These are phyloP conservation scores for Euplagia quadripunctaria DNA, from an alignment of 2,888 invertebrate genomes.

Conservation along the genomic window DNA sequence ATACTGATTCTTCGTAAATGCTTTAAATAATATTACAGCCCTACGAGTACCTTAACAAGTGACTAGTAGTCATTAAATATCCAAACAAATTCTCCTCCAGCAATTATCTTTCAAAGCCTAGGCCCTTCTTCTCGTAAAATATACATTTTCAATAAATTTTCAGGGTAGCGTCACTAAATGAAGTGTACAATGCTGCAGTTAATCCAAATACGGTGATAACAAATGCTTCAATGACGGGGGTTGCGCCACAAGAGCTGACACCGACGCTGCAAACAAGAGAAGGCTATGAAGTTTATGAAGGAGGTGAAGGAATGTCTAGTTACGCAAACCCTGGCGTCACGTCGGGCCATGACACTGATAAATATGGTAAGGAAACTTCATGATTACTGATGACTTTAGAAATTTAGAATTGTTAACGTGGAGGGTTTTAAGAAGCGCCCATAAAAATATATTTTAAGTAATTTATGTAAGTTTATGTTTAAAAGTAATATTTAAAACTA, in stretches of 20 bases:
- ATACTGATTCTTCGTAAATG: no score
- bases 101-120: no score
- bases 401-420: not conserved
- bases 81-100: no score
- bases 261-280: constrained; percentile 63
- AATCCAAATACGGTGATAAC: constrained; percentile 39
- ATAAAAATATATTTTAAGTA: no score
- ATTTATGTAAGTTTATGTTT: no score
- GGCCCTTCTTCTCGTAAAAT: not conserved
- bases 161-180: constrained; percentile 91
- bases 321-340: constrained; percentile 65
- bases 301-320: constrained; percentile 85
- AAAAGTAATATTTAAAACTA: no score
- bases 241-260: constrained; percentile 39
- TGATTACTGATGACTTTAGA: not conserved
- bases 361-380: constrained; percentile 69
- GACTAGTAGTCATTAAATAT: no score
- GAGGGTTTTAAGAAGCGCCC: no score
- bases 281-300: constrained; percentile 88
- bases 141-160: not conserved
- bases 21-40: no score
- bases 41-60: no score
- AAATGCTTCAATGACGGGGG: constrained; percentile 44
- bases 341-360: constrained; percentile 69
- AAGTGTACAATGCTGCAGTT: constrained; percentile 85